Conservation (phyloP, 2,113 vertebrate genomes). For the Brachypodius melanocephalos region DNA sequence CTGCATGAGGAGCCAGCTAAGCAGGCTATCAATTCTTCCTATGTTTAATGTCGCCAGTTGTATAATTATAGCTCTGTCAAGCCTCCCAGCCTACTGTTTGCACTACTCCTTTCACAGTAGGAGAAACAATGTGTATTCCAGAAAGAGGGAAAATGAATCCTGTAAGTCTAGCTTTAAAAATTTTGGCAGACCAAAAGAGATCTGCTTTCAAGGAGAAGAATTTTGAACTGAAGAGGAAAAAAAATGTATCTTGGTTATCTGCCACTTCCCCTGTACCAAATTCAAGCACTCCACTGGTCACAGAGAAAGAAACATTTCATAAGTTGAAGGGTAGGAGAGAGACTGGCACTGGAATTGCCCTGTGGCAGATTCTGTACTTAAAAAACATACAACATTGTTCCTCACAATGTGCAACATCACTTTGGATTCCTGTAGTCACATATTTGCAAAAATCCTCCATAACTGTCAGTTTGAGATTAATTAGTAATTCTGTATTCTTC, state of each 20-base stretch:
- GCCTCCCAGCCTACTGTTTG: constrained; percentile 45
- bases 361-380: background rate
- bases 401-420: background rate
- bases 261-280: background rate
- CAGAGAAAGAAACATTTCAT: background rate
- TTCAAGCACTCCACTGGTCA: background rate
- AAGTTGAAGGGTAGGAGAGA: background rate
- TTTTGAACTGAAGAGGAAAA: background rate
- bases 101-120: constrained; percentile 22
- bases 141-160: background rate
- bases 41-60: background rate
- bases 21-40: constrained; percentile 45
- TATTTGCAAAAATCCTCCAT: background rate
- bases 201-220: constrained; percentile 24
- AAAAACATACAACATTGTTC: background rate
- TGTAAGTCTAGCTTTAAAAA: constrained; percentile 21
- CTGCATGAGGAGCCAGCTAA: constrained; percentile 10
- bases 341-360: background rate
- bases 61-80: constrained; percentile 50
- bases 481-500: background rate
- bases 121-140: constrained; percentile 19
- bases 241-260: background rate
- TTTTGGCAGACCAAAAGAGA: background rate
- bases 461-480: background rate
- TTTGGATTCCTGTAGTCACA: background rate